Conservation (phyloP, 2,797 vertebrate genomes). For the Rallus crepitans region DNA sequence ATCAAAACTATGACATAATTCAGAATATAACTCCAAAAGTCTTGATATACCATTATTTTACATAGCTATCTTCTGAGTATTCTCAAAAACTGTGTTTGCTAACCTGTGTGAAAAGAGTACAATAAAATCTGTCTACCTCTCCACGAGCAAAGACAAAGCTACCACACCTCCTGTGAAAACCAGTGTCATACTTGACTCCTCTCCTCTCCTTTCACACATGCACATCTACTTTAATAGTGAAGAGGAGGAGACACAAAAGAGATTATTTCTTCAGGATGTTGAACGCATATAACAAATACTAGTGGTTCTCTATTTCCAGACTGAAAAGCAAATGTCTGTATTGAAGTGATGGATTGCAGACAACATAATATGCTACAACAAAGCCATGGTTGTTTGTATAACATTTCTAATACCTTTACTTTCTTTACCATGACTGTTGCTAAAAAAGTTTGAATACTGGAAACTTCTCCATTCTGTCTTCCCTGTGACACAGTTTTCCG, state of each 20-base stretch:
- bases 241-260: background rate
- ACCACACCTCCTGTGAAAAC: background rate
- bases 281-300: background rate
- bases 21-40: background rate
- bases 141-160: background rate
- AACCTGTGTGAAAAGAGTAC: background rate
- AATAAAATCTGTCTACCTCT: background rate
- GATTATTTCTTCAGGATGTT: conserved; percentile 34
- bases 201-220: background rate
- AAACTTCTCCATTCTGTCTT: background rate
- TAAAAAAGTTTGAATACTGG: background rate
- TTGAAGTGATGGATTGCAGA: conserved; percentile 7
- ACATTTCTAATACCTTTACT: background rate
- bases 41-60: background rate
- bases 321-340: conserved; percentile 34
- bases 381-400: background rate
- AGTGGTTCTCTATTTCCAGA: background rate
- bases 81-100: background rate
- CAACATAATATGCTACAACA: background rate
- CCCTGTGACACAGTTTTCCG: background rate
- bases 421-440: background rate
- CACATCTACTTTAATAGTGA: background rate
- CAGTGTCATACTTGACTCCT: background rate
- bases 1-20: background rate
- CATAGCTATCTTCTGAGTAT: background rate